A percentile compares a stretch with the other conserved stretches of the same genome.
Conservation (phyloP, 53 echinoderm and acorn worm species). For the Echinarachnius parma region DNA sequence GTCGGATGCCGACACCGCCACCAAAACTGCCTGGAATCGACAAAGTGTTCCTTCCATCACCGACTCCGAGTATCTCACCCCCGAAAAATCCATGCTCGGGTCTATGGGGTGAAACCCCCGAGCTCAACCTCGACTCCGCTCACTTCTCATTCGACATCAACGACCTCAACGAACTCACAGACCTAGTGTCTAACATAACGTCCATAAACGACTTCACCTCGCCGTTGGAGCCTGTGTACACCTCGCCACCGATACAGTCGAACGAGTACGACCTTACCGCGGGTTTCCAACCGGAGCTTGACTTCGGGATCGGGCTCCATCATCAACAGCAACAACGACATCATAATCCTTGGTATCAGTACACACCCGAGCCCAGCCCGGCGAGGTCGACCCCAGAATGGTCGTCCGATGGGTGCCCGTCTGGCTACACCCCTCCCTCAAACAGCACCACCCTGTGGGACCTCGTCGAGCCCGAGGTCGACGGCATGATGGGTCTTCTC, state of each 20-base stretch:
- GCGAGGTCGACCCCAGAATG: background rate
- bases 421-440: background rate
- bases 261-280: background rate
- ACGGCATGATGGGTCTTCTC: background rate
- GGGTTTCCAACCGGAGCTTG: background rate
- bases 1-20: constrained; percentile 30
- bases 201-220: constrained; percentile 2
- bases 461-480: background rate
- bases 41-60: constrained; percentile 23
- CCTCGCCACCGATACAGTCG: background rate
- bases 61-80: constrained; percentile 22
- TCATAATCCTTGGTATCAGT: constrained; percentile 12
- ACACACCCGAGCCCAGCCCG: constrained; percentile 26
- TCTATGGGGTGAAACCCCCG: background rate
- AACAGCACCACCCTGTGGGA: background rate
- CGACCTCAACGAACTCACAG: background rate
- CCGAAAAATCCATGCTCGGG: background rate
- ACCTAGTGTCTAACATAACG: background rate
- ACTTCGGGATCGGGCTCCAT: constrained; percentile 1
- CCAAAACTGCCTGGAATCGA: constrained; percentile 28
- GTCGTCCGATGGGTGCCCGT: background rate
- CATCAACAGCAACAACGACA: no score
- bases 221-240: no score
- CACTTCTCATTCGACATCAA: background rate
- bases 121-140: background rate